Evolutionary conservation across 2,888 invertebrate genomes (phyloP).

Genomic region (Drosophila testacea): DNA sequence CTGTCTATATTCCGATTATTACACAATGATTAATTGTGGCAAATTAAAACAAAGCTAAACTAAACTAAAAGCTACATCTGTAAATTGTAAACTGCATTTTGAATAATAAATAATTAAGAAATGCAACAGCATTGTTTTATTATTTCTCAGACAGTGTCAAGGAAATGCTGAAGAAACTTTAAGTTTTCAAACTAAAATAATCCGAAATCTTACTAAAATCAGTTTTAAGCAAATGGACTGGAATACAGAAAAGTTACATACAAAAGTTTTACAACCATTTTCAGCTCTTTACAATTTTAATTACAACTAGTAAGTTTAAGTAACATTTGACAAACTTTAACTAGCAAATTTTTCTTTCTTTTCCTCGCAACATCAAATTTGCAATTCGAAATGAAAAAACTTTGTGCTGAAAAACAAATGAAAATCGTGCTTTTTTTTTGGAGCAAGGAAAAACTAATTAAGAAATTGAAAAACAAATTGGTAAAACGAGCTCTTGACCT

Average conservation of each 20-base stretch:
- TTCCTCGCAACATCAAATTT: neutral
- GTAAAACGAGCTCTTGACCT: slow-evolving; percentile 20
- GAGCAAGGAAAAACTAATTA: slow-evolving; percentile 12
- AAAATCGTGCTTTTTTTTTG: neutral
- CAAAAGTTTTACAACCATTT: neutral
- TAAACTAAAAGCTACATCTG: neutral
- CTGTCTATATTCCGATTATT: no score
- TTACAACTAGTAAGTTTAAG: slow-evolving; percentile 1
- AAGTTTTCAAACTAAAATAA: neutral
- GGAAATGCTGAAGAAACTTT: no score
- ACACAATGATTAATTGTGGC: neutral
- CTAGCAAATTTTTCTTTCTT: neutral
- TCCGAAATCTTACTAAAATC: neutral
- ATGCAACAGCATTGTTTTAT: no score
- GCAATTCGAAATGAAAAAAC: slow-evolving; percentile 11
- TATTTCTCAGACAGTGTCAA: no score
- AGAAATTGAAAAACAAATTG: slow-evolving; percentile 17
- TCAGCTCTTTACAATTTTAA: neutral
- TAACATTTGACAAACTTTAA: slow-evolving; percentile 4
- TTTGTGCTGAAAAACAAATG: slow-evolving; percentile 4
- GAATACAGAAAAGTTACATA: neutral
- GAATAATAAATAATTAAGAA: no score
- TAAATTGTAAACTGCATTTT: neutral
- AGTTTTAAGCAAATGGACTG: neutral
- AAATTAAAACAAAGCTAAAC: neutral